Base-by-base conservation (phyloP, 2,888 invertebrate genomes). In the Nineta flava region DNA sequence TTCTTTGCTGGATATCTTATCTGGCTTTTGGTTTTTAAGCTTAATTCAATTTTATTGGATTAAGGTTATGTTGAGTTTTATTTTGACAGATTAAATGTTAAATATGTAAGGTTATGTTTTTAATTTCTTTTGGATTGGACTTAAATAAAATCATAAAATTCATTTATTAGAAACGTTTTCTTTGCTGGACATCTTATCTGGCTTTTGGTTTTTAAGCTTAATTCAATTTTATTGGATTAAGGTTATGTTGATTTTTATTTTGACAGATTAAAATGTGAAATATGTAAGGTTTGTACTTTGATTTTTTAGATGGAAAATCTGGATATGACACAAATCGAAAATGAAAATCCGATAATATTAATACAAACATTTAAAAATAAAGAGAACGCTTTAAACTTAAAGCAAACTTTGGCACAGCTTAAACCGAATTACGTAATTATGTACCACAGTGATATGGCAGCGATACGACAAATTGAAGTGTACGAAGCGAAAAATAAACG, bases 401-500 rank as follows among this genome's bases (percentile, higher is more conserved):
- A 83, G 55, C 73, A 75, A 50, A 78, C 79, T 9, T 67, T 94
- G 48, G 71, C 77, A 43, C 74, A 77, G 41, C 61, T 83, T 5
- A 70, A 74, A 46, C 96, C 97, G 0, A 77, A 79, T 56, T 91
- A 84, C 65, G 78, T 97, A 1, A 75, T 97, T 31, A 75, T 97
- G 71, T 96, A 96, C 66, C 88, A 93, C 61, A 78, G 81, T 49
- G 91, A 94, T 61, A 78, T 96, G 55, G 76, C 85, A 1, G 83
- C 90, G 17, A 83, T 96, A 9, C 71, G 97, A 19, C 90, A 93
- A 65, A 76, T 97, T 51, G 97, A 97, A 73, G 77, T 82, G 53
- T 90, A 78, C 60, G 87, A 82, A 62, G 75, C 77, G 21, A 72
- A 77, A 26, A 73, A 76, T 52, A 63, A 67, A 42, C 62, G 65